Evolutionary conservation across 2,888 invertebrate species (phyloP), one percentile per base, ranked within the genome.

Genomic region (Galerucella calmariensis): DNA sequence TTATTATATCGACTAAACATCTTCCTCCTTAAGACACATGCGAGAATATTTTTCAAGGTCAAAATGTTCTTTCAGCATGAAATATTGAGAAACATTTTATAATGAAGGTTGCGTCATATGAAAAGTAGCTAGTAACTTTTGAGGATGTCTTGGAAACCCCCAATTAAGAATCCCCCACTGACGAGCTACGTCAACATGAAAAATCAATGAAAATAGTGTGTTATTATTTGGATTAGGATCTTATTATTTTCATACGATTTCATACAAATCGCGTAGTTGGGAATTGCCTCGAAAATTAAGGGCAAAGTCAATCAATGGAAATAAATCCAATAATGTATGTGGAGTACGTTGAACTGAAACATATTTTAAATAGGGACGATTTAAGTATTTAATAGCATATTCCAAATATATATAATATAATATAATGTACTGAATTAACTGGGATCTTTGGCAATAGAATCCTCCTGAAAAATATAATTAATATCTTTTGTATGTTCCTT

Each of bases 241-340:
- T 62, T 41, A 62, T 41, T n/a, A 35, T 16, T 62, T 62, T 62
- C n/a, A 62, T 62, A 62, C n/a, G 62, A 62, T 41, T 62, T 62
- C 62, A 62, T 12, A 62, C 62, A 62, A 62, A 41, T 41, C 14
- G 62, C 9, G 35, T 41, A 62, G 62, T 59, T 59, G 59, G 24
- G 11, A 59, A 41, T 59, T 59, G 35, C 56, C 5, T 56, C 56
- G 16, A 20, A 16, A 41, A 41, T 41, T 41, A 41, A 41, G 35
- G 35, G 8, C 35, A 41, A 41, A 41, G 8, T 41, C 35, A 41
- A 41, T 41, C 35, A 41, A 41, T 41, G 9, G 35, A 41, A 41
- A 41, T 41, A 41, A 41, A 41, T 41, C 8, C 35, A 41, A 41
- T 41, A 41, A 41, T 41, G 35, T 35, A 35, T 35, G 5, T 35